Conservation (phyloP, 2,888 invertebrate species). For the Rhyacophila evoluta region DNA sequence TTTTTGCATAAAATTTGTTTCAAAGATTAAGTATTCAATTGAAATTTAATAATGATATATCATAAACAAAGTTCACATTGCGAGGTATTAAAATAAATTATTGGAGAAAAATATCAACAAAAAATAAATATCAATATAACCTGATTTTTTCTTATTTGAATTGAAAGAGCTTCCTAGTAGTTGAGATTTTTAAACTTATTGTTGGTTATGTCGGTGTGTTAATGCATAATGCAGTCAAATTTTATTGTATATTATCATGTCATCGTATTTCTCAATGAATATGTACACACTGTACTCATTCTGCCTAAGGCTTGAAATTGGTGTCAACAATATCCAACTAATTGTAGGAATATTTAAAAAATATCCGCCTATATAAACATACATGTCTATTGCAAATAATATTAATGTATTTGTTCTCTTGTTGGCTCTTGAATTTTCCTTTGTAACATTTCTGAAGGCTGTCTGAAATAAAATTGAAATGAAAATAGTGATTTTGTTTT, state of each 20-base stretch:
- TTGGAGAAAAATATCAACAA: no score
- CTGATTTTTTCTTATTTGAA: no score
- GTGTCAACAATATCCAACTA: not conserved
- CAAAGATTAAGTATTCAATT: no score
- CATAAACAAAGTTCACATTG: no score
- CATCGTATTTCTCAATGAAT: not conserved
- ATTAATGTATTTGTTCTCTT: not conserved
- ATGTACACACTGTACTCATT: not conserved
- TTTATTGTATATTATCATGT: not conserved
- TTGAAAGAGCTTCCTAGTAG: no score
- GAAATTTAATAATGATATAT: no score
- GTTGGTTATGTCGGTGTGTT: no score
- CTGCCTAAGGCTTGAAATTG: not conserved
- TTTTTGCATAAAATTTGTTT: no score
- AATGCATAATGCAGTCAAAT: no score
- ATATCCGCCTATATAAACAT: not conserved
- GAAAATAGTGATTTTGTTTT: slow-evolving; percentile 23
- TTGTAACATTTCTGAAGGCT: slow-evolving; percentile 32
- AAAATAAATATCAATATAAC: no score
- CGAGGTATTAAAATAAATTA: no score
- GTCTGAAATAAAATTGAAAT: slow-evolving; percentile 35
- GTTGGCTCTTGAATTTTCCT: not conserved
- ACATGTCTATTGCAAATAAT: slow-evolving; percentile 13
- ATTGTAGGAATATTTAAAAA: not conserved
- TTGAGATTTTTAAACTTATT: no score